A percentile compares a stretch with the other conserved stretches of the same genome.
phyloP scores from a whole-genome alignment of 2,113 vertebrate species.

The Heterochromis multidens region DNA sequence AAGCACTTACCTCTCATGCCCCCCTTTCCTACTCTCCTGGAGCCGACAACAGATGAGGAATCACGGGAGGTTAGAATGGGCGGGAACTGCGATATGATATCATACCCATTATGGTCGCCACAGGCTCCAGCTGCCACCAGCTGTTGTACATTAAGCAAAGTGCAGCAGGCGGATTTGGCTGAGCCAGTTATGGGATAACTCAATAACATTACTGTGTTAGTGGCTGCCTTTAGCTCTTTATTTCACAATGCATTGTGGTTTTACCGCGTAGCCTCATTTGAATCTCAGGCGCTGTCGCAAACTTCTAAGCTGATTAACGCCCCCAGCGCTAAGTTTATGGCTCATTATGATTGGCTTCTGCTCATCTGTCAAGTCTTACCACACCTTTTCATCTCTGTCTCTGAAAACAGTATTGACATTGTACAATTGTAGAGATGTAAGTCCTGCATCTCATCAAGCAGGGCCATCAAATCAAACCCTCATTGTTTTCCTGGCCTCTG shows the following conservation, averaged over 20 bases:
- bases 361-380: constrained; percentile 37
- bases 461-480: constrained; percentile 23
- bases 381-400: constrained; percentile 5
- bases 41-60: constrained; percentile 23
- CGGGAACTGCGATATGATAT: constrained; percentile 33
- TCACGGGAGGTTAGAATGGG: constrained; percentile 46
- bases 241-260: constrained; percentile 68
- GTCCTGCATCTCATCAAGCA: constrained; percentile 12
- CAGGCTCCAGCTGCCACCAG: constrained; percentile 63
- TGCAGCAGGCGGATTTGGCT: constrained; percentile 71
- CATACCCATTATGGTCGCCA: constrained; percentile 58
- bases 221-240: constrained; percentile 62
- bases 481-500: neutral
- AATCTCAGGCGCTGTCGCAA: constrained; percentile 20
- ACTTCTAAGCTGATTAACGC: constrained; percentile 63
- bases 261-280: constrained; percentile 13
- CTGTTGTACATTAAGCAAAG: constrained; percentile 76
- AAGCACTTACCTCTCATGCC: neutral
- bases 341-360: constrained; percentile 38
- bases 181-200: constrained; percentile 75
- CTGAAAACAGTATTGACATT: constrained; percentile 6
- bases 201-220: constrained; percentile 68
- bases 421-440: constrained; percentile 2
- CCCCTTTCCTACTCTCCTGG: constrained; percentile 4
- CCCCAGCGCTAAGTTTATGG: constrained; percentile 24